A percentile compares a stretch with the other conserved stretches of the same genome.
These are phyloP conservation scores for Trissolcus basalis DNA, from an alignment of 1,140 invertebrate species.

Conservation along the genomic window DNA sequence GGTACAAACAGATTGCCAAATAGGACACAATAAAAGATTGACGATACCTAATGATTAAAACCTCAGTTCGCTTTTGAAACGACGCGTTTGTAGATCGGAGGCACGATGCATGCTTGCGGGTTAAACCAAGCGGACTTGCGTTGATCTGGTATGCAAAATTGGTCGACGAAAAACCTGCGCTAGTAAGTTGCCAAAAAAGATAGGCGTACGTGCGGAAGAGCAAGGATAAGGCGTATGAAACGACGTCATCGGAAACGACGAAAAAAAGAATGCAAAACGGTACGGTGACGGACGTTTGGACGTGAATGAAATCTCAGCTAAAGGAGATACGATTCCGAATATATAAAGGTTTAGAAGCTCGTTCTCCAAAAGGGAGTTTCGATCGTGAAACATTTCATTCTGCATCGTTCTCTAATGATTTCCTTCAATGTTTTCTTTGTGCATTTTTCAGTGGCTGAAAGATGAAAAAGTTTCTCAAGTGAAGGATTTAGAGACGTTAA, in stretches of 20 bases:
- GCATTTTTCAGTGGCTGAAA: conserved; percentile 15
- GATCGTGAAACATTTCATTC: conserved; percentile 53
- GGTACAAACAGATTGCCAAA: neutral
- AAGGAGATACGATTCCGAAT: conserved; percentile 53
- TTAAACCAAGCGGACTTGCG: conserved; percentile 66
- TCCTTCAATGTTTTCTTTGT: conserved; percentile 40
- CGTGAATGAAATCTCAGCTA: conserved; percentile 57
- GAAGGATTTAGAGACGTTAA: neutral
- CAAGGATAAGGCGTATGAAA: conserved; percentile 49
- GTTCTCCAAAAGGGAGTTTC: conserved; percentile 43
- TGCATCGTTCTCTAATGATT: conserved; percentile 55
- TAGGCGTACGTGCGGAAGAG: conserved; percentile 43
- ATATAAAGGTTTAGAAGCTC: conserved; percentile 53
- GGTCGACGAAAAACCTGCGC: conserved; percentile 44
- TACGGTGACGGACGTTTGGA: conserved; percentile 58
- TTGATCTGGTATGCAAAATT: conserved; percentile 69
- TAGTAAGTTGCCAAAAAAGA: conserved; percentile 52
- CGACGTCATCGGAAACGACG: conserved; percentile 41
- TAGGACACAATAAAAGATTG: conserved; percentile 3
- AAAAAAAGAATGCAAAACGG: conserved; percentile 56
- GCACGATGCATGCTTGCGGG: conserved; percentile 28
- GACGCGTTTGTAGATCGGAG: conserved; percentile 64
- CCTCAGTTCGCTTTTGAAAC: conserved; percentile 66
- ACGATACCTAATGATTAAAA: conserved; percentile 63
- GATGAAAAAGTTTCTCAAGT: conserved; percentile 1